Conservation (phyloP, 2,113 vertebrate genomes). For the Meleagris gallopavo region DNA sequence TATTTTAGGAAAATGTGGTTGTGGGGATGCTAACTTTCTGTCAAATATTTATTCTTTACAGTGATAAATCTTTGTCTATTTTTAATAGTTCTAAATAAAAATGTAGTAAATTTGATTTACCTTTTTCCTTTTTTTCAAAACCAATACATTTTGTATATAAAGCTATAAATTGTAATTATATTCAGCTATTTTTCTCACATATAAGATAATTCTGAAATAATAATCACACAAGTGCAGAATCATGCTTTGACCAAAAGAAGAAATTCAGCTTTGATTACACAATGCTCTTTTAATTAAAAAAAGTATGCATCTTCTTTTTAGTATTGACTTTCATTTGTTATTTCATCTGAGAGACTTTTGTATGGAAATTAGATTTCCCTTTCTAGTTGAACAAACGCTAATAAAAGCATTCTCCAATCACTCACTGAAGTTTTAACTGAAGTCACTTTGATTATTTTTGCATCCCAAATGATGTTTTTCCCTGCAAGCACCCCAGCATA, state of each 20-base stretch:
- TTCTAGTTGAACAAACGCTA: constrained; percentile 16
- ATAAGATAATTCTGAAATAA: background rate
- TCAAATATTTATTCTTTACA: background rate
- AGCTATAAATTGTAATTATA: background rate
- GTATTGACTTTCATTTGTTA: constrained; percentile 10
- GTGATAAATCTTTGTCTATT: background rate
- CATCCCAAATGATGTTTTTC: background rate
- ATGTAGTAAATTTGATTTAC: background rate
- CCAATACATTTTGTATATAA: background rate
- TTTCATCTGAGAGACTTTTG: constrained; percentile 42
- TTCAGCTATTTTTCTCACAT: background rate
- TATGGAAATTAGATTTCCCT: constrained; percentile 42
- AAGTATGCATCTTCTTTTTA: background rate
- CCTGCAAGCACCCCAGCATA: background rate
- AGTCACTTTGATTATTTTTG: constrained; percentile 11
- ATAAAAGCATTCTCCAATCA: background rate
- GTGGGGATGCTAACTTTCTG: background rate
- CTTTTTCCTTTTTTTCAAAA: background rate
- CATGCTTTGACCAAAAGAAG: background rate
- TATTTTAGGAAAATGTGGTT: background rate
- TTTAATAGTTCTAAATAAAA: background rate
- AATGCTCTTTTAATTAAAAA: background rate
- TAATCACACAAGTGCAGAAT: background rate
- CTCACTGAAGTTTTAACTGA: background rate
- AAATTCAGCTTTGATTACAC: constrained; percentile 29